These are phyloP conservation scores for Drosophila punjabiensis DNA, from an alignment of 1,140 invertebrate genomes.

Conservation along the genomic window DNA sequence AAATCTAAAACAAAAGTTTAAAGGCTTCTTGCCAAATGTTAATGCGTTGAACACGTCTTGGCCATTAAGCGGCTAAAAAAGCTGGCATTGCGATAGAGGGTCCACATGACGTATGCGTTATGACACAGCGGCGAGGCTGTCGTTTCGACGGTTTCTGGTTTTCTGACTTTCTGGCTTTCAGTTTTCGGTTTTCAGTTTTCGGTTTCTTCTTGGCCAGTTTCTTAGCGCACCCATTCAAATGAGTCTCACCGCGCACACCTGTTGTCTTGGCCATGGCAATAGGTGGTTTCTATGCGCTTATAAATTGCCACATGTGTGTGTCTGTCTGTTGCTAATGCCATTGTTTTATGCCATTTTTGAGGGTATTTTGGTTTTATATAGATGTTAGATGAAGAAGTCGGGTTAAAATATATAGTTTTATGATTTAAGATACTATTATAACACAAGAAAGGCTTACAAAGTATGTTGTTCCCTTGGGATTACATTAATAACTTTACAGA, in stretches of 20 bases:
- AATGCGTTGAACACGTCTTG: conserved; percentile 82
- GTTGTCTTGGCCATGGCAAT: conserved; percentile 73
- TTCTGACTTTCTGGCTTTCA: conserved; percentile 2
- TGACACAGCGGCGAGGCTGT: conserved; percentile 65
- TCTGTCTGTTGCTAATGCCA: conserved; percentile 12
- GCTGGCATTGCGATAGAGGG: conserved; percentile 20
- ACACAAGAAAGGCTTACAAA: background rate
- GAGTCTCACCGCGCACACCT: conserved; percentile 64
- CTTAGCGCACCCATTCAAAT: conserved; percentile 72
- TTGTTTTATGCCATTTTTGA: conserved; percentile 34
- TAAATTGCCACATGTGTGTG: conserved; percentile 67
- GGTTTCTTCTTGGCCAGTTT: conserved; percentile 67
- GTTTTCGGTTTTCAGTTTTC: conserved; percentile 13
- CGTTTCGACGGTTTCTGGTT: conserved; percentile 36
- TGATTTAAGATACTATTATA: background rate
- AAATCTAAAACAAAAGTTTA: conserved; percentile 74
- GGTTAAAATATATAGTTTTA: background rate
- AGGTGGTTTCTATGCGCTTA: conserved; percentile 64
- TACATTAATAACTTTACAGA: background rate
- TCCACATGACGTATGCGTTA: conserved; percentile 79
- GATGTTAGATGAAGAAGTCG: background rate
- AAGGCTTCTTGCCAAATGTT: conserved; percentile 64
- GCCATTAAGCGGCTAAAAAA: conserved; percentile 61
- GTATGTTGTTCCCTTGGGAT: background rate
- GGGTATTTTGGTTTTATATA: background rate